These are phyloP conservation scores for Microdon myrmicae DNA, from an alignment of 2,888 invertebrate species.

Conservation along the genomic window DNA sequence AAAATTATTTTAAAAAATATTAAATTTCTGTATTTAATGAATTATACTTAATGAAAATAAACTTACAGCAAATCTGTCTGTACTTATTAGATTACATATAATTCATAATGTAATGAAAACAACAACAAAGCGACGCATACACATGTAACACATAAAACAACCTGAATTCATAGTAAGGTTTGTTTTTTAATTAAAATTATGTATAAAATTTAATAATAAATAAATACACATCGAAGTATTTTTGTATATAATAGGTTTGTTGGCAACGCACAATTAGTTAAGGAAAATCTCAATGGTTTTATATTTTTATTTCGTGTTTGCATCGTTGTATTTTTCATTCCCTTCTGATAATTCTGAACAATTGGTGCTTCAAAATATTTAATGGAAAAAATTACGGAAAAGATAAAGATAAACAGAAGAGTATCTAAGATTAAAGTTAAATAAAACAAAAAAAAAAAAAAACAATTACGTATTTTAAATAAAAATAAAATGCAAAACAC, in stretches of 20 bases:
- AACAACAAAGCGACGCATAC: constrained; percentile 18
- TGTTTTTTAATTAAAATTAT: constrained; percentile 19
- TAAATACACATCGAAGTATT: constrained; percentile 49
- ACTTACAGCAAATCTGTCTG: constrained; percentile 9
- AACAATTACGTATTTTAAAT: background rate
- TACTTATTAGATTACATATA: constrained; percentile 21
- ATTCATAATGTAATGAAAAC: constrained; percentile 18
- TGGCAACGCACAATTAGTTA: constrained; percentile 1
- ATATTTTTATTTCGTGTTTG: constrained; percentile 19
- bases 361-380: constrained; percentile 52
- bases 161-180: no score
- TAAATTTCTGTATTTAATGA: background rate
- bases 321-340: constrained; percentile 42
- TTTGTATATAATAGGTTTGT: constrained; percentile 38
- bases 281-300: constrained; percentile 1
- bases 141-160: constrained; percentile 29
- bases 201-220: constrained; percentile 6
- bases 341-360: constrained; percentile 48
- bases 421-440: constrained; percentile 21
- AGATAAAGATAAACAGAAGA: constrained; percentile 4
- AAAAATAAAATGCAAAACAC: no score
- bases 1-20: constrained; percentile 19
- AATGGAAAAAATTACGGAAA: constrained; percentile 17
- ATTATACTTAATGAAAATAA: constrained; percentile 15
- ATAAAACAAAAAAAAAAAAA: constrained; percentile 1